These are phyloP conservation scores for Heterodera carotae DNA, from an alignment of 1,140 invertebrate species.

Conservation along the genomic window DNA sequence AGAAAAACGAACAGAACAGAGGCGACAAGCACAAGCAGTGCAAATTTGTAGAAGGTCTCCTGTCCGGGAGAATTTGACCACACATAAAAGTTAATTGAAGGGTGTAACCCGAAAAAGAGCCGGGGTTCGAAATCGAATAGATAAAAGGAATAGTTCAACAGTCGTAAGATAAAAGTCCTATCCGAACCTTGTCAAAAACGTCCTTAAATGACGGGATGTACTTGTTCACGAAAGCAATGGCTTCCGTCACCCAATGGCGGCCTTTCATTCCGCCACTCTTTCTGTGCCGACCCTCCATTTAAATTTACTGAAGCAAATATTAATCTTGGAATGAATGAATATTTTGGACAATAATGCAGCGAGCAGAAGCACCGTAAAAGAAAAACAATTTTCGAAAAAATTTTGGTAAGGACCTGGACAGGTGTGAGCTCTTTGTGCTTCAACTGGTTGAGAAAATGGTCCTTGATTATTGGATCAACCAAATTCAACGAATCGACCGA, in stretches of 20 bases:
- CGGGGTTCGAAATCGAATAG: slow-evolving; percentile 18
- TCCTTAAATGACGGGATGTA: slow-evolving; percentile 55
- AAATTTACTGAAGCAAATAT: neutral
- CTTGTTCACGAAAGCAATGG: slow-evolving; percentile 49
- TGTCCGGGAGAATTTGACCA: neutral
- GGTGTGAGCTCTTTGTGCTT: slow-evolving; percentile 7
- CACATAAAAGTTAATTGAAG: slow-evolving; percentile 16
- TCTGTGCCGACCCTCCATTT: neutral
- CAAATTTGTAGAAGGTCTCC: slow-evolving; percentile 57
- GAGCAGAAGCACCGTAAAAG: neutral
- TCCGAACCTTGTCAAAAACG: slow-evolving; percentile 59
- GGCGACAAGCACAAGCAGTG: slow-evolving; percentile 45
- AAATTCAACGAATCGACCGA: neutral
- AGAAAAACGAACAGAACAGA: slow-evolving; percentile 48
- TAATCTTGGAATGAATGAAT: neutral
- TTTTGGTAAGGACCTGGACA: neutral
- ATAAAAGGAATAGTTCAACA: neutral
- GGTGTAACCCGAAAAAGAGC: too few relatives aligned
- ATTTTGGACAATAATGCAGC: neutral
- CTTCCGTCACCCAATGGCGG: neutral
- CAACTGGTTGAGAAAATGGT: slow-evolving; percentile 23
- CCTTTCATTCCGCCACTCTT: neutral
- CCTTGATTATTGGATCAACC: slow-evolving; percentile 1
- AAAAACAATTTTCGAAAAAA: neutral
- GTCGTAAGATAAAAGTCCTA: too few relatives aligned